Percentiles rank a stretch among this genome's conserved stretches.
Conservation (phyloP, 1,140 invertebrate species). For the Drosophila lacertosa region DNA sequence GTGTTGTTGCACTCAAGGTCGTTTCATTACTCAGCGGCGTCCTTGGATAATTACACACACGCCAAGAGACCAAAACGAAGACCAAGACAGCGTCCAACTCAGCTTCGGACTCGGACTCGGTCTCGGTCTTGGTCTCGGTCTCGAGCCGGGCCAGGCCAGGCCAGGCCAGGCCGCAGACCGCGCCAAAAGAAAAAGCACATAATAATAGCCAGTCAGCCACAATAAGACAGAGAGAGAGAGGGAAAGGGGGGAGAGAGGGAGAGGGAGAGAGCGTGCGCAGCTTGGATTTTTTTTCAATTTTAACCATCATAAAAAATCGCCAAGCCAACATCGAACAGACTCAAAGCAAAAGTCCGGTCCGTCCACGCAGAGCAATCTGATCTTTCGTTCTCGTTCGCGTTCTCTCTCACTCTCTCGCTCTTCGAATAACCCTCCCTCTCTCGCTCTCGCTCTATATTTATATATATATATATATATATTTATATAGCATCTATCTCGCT, state of each 20-base stretch:
- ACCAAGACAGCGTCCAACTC: slow-evolving; percentile 25
- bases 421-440: background rate
- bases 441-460: background rate
- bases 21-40: slow-evolving; percentile 82
- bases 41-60: slow-evolving; percentile 83
- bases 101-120: slow-evolving; percentile 6
- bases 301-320: slow-evolving; percentile 73
- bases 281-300: slow-evolving; percentile 71
- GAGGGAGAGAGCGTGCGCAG: slow-evolving; percentile 30
- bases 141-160: background rate
- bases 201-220: slow-evolving; percentile 47
- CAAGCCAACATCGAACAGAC: slow-evolving; percentile 38
- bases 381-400: slow-evolving; percentile 33
- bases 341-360: slow-evolving; percentile 34
- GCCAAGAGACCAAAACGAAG: slow-evolving; percentile 65
- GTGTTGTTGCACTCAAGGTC: slow-evolving; percentile 76
- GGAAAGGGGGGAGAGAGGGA: background rate
- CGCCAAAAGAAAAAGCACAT: slow-evolving; percentile 53
- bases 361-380: slow-evolving; percentile 53
- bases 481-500: slow-evolving; percentile 6
- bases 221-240: slow-evolving; percentile 22
- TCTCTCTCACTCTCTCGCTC: slow-evolving; percentile 1
- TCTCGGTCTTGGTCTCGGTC: slow-evolving; percentile 1
- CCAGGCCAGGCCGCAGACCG: slow-evolving; percentile 6
- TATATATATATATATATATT: too few relatives aligned